Conservation (phyloP, 2,113 vertebrate genomes). For the Leptodactylus fuscus region DNA sequence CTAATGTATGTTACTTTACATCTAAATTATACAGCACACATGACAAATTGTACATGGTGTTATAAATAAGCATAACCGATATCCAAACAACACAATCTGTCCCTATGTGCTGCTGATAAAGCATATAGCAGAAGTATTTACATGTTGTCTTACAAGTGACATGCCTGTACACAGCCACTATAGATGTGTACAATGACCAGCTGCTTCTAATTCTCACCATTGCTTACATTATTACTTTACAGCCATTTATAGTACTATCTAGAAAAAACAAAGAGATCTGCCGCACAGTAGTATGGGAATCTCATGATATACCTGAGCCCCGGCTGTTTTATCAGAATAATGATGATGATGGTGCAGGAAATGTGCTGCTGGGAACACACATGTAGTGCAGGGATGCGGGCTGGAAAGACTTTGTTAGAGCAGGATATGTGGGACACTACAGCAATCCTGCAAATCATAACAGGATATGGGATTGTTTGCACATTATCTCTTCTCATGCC, state of each 20-base stretch:
- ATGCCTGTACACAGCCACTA: slow-evolving; percentile 6
- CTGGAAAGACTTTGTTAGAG: slow-evolving; percentile 5
- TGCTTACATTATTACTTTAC: too few species aligned
- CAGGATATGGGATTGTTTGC: slow-evolving; percentile 3
- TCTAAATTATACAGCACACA: neutral
- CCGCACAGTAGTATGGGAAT: neutral
- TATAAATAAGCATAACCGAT: slow-evolving; percentile 35
- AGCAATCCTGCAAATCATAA: slow-evolving; percentile 24
- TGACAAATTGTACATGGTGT: slow-evolving; percentile 15
- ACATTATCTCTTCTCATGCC: slow-evolving; percentile 27
- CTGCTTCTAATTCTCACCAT: slow-evolving; percentile 5
- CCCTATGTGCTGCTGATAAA: neutral
- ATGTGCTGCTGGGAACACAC: slow-evolving; percentile 11
- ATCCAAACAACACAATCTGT: slow-evolving; percentile 28
- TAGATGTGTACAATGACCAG: neutral
- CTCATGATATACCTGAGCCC: neutral
- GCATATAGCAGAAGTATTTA: neutral
- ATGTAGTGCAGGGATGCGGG: neutral
- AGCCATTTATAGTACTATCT: too few species aligned
- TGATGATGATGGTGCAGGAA: slow-evolving; percentile 1
- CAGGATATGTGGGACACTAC: slow-evolving; percentile 26
- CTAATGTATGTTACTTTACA: neutral
- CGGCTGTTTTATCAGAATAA: too few species aligned
- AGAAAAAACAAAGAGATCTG: too few species aligned
- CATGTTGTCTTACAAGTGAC: slow-evolving; percentile 13